phyloP scores from a whole-genome alignment of 2,888 invertebrate species.

The Thyatira batis region DNA sequence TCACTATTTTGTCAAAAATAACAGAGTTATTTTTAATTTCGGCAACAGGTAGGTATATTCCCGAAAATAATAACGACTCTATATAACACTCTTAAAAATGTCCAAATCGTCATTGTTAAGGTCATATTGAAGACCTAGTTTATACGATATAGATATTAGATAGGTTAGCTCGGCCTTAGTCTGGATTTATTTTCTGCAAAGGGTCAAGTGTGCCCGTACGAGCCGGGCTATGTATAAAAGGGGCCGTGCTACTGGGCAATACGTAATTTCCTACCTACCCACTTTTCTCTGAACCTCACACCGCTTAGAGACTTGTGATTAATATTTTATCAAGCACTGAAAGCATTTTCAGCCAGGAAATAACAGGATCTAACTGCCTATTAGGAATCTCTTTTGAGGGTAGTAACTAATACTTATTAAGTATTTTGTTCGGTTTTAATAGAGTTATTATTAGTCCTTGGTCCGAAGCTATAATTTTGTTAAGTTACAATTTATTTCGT shows the following conservation, averaged over 20 bases:
- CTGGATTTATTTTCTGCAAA: conserved; percentile 36
- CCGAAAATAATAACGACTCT: too few species aligned
- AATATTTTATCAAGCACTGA: conserved; percentile 34
- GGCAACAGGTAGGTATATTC: too few species aligned
- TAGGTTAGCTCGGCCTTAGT: conserved; percentile 28
- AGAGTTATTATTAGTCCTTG: not conserved
- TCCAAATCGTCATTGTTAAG: not conserved
- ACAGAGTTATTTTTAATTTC: too few species aligned
- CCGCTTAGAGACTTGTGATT: conserved; percentile 36
- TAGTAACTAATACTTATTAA: not conserved
- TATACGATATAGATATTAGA: conserved; percentile 19
- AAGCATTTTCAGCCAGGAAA: not conserved
- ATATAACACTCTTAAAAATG: not conserved
- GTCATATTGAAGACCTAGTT: not conserved
- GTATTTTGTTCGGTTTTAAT: not conserved
- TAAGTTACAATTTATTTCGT: not conserved
- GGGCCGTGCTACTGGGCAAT: conserved; percentile 42
- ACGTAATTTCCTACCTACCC: conserved; percentile 47
- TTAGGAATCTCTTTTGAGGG: not conserved
- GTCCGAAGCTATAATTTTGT: not conserved
- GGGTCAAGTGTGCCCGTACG: conserved; percentile 7
- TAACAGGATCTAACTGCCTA: not conserved
- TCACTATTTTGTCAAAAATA: too few species aligned
- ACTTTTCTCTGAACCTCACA: conserved; percentile 17
- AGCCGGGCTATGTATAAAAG: conserved; percentile 39